These are phyloP conservation scores for Campoplex capitator DNA, from an alignment of 2,888 invertebrate species.

Conservation along the genomic window DNA sequence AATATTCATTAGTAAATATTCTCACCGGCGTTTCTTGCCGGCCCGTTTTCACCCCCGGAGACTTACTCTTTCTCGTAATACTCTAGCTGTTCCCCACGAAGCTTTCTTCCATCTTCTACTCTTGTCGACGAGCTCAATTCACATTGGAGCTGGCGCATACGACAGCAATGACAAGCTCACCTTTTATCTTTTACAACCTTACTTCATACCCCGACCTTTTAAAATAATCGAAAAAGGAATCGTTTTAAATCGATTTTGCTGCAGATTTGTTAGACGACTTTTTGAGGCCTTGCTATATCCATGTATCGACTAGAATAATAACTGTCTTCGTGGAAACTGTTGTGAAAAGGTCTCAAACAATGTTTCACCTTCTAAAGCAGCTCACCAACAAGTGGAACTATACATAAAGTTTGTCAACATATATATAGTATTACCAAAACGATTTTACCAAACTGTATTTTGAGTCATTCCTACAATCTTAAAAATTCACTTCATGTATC, in stretches of 20 bases:
- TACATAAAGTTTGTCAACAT: no score
- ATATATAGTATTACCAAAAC: no score
- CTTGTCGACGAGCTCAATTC: constrained; percentile 69
- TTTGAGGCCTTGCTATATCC: no score
- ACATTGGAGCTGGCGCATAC: constrained; percentile 60
- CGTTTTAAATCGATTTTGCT: neutral
- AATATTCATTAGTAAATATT: constrained; percentile 79
- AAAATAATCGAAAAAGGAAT: neutral
- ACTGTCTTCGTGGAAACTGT: no score
- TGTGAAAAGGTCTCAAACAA: no score
- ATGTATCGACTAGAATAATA: no score
- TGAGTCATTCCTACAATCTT: no score
- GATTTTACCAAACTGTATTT: no score
- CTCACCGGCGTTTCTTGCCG: constrained; percentile 1
- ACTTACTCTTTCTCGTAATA: constrained; percentile 57
- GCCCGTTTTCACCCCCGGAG: constrained; percentile 26
- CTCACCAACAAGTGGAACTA: no score
- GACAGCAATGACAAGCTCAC: constrained; percentile 54
- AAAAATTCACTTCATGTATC: no score
- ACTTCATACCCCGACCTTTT: neutral
- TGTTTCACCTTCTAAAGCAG: no score
- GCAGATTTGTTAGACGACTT: no score
- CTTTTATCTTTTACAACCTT: constrained; percentile 20
- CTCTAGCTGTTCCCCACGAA: constrained; percentile 69
- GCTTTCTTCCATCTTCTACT: constrained; percentile 59